Evolutionary conservation across 2,113 vertebrate genomes (phyloP), one percentile per base, ranked within the genome.

Genomic region (Ivindomyrus marchei): DNA sequence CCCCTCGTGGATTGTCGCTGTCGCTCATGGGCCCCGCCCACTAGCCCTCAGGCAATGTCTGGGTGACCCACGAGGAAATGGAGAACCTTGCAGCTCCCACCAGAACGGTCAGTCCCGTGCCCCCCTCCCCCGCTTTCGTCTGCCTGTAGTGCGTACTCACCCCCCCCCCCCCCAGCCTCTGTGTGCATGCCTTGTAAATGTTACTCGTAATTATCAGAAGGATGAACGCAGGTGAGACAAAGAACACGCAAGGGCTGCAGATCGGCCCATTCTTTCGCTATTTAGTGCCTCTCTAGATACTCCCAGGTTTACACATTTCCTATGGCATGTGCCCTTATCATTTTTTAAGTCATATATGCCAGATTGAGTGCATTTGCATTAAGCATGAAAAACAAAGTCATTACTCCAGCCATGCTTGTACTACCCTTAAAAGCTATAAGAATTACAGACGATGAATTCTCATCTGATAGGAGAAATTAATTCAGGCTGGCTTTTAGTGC

Each of bases 41-140:
- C 19, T 96, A 99, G 98, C 97, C 98, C 87, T 99, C 98, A 95
- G 98, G 98, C 96, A 99, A 99, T 92, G 98, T 99, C 42, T 99
- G 98, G 98, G 96, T 99, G 95, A 99, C 98, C 93, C 98, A 99
- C 90, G 98, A 99, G 97, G 98, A 99, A 96, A 99, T 99, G 98
- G 98, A 99, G 96, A 99, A 97, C 89, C 95, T 99, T 91, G 96
- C 98, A 86, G 97, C 98, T 94, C 98, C 98, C 91, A 96, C 98
- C 92, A 99, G 98, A 98, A 97, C 97, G 98, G 98, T 99, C 94
- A 98, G 98, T 98, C 91, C 39, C 53, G 89, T 91, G 49, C 47
- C 86, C 70, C 84, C 87, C 85, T 90, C 80, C 92, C 85, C 91
- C 92, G 90, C 91, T 87, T 7, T 56, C 19, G 4, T 52, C n/a